Evolutionary conservation across 2,113 vertebrate genomes (phyloP).

Genomic region (Phrynosoma platyrhinos): DNA sequence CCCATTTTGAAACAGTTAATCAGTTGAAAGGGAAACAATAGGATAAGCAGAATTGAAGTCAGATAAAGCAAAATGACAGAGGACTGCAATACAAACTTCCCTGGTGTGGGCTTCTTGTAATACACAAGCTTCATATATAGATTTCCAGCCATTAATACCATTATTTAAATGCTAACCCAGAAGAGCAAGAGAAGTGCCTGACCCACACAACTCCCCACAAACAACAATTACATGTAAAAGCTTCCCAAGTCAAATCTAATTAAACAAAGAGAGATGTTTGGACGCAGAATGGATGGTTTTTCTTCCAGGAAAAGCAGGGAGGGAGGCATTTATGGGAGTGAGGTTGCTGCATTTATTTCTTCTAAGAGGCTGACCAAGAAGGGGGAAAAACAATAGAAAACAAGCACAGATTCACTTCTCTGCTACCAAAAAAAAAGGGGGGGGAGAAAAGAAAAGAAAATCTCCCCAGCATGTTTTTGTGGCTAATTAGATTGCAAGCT

Average conservation of each 20-base stretch:
- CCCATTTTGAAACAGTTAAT: constrained; percentile 31
- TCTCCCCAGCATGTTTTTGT: constrained; percentile 32
- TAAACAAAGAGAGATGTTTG: constrained; percentile 54
- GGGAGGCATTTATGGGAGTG: background rate
- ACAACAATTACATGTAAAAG: constrained; percentile 62
- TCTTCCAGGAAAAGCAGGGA: constrained; percentile 19
- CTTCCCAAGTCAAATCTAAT: constrained; percentile 58
- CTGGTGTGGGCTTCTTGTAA: constrained; percentile 16
- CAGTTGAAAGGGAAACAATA: constrained; percentile 18
- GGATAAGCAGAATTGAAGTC: background rate
- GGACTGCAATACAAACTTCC: background rate
- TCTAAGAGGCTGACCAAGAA: constrained; percentile 10
- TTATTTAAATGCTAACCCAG: constrained; percentile 55
- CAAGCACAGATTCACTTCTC: background rate
- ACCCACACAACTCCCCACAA: constrained; percentile 50
- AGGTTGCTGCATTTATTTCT: constrained; percentile 5
- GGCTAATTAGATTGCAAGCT: constrained; percentile 60
- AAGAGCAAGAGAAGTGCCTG: constrained; percentile 33
- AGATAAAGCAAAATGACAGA: constrained; percentile 40
- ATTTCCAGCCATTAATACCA: constrained; percentile 55
- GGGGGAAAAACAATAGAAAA: background rate
- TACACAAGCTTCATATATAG: constrained; percentile 21
- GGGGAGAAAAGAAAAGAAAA: background rate
- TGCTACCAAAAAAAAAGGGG: constrained; percentile 24
- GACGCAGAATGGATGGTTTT: constrained; percentile 21